A percentile compares a stretch with the other conserved stretches of the same genome.
Evolutionary conservation across 2,888 invertebrate genomes (phyloP).

Genomic region (Sinotaia quadrata): DNA sequence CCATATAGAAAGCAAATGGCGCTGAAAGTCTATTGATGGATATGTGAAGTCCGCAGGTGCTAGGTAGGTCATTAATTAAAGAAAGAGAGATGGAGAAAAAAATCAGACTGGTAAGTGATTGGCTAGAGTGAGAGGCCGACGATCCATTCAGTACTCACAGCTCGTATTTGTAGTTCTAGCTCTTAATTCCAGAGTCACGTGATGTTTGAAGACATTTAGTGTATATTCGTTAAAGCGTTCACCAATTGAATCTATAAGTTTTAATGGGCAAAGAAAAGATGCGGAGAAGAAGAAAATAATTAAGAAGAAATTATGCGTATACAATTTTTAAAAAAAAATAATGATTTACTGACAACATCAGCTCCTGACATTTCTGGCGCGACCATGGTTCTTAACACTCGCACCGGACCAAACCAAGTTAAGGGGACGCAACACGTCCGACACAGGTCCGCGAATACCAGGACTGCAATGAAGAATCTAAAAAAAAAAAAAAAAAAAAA

Average conservation of each 20-base stretch:
- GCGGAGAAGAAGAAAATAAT: background rate
- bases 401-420: conserved; percentile 5
- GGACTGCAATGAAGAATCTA: background rate
- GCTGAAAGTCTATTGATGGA: too few species aligned
- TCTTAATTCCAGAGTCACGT: background rate
- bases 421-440: conserved; percentile 9
- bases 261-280: too few species aligned
- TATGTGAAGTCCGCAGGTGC: too few species aligned
- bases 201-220: background rate
- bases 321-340: background rate
- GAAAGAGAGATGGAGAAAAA: too few species aligned
- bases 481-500: background rate
- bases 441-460: background rate
- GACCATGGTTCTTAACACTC: conserved; percentile 14
- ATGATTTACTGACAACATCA: conserved; percentile 4
- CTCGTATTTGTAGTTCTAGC: too few species aligned
- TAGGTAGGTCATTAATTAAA: too few species aligned
- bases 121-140: too few species aligned
- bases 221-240: background rate
- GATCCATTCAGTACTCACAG: too few species aligned
- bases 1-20: too few species aligned
- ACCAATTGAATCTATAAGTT: too few species aligned
- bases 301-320: background rate
- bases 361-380: conserved; percentile 21
- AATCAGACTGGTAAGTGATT: too few species aligned